Base-by-base conservation (phyloP, 2,888 invertebrate species). In the Atherix ibis region DNA sequence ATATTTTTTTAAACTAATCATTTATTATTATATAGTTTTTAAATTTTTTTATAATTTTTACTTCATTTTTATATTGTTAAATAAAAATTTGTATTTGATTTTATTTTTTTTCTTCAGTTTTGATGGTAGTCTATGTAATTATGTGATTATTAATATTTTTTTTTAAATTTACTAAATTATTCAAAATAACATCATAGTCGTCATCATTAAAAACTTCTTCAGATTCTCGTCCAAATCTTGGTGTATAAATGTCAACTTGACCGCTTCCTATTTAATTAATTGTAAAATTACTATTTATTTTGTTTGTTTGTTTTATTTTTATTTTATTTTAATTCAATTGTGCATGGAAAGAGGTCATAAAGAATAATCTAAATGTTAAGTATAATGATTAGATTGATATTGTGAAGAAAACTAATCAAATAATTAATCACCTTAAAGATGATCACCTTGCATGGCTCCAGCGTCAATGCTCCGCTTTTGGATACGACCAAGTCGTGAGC, bases 401-500 rank as follows among this genome's bases (percentile, higher is more conserved):
- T n/a, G n/a, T n/a, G n/a, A n/a, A n/a, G n/a, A n/a, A n/a, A n/a
- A n/a, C n/a, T n/a, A n/a, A n/a, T n/a, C n/a, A n/a, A n/a, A n/a
- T n/a, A n/a, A 26, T 32, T 27, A 31, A 36, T 29, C 35, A 22
- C 40, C 44, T 45, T 43, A 46, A 42, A 32, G 46, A 34, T 35
- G 45, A 27, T 37, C 45, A 41, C 44, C 39, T 45, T 38, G 30
- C 39, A 35, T 27, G n/a, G 16, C 26, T 30, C 24, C 31, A 28
- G 37, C 32, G 17, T 38, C 35, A 14, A 37, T 27, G 31, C 39
- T 46, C 30, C 50, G 37, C 46, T 62, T 65, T 40, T 60, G 62
- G 1, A 62, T 53, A 40, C 71, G 63, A 36, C 73, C 78, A 16
- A 76, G 59, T 27, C 76, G 61, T 1, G 75, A 75, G 24, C 77